Conservation (phyloP, 1,140 invertebrate species). For the Diplogasteroides magnus region DNA sequence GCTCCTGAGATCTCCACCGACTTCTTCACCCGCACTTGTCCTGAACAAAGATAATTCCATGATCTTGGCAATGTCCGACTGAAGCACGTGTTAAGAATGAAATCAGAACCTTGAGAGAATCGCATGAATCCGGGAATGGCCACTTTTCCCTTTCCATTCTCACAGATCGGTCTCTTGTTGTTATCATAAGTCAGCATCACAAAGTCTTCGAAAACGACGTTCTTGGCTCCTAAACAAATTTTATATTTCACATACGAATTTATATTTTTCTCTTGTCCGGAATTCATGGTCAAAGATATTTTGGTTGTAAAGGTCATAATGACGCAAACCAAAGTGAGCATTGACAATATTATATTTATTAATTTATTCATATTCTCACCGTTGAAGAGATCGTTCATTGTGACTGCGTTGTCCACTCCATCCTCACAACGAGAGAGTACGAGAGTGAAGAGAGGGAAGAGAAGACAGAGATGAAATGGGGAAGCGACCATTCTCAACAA, state of each 20-base stretch:
- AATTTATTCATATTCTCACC: no score
- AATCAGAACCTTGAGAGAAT: background rate
- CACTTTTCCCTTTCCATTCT: background rate
- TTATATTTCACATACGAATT: no score
- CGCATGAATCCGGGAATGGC: background rate
- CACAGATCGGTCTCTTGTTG: background rate
- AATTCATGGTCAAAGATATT: no score
- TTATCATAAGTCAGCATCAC: background rate
- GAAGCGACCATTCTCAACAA: no score
- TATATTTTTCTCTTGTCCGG: no score
- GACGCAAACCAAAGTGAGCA: no score
- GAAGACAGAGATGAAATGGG: background rate
- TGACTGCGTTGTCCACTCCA: background rate
- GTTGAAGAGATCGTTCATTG: background rate
- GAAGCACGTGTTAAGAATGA: background rate
- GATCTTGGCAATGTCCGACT: background rate
- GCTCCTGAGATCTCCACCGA: background rate
- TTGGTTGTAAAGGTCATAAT: no score
- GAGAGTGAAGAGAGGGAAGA: background rate
- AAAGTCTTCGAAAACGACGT: background rate
- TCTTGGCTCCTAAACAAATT: background rate
- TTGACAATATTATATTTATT: no score
- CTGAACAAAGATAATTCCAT: background rate
- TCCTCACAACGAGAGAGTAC: background rate
- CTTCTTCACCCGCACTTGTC: background rate